phyloP scores from a whole-genome alignment of 1,140 invertebrate genomes.

The Anoplophora glabripennis region DNA sequence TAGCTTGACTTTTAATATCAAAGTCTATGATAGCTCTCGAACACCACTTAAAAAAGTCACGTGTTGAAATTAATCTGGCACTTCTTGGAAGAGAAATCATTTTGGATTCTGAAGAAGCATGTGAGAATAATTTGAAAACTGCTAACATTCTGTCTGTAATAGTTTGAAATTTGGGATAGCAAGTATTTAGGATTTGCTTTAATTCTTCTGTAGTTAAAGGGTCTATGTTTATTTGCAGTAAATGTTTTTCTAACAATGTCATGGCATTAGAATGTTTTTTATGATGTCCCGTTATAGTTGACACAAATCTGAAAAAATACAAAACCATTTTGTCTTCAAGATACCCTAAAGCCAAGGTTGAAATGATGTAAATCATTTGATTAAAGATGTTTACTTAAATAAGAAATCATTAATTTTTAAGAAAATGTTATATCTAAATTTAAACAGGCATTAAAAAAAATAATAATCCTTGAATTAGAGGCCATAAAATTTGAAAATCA shows the following conservation, averaged over 20 bases:
- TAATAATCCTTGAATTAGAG: too few species aligned
- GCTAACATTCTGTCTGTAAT: slow-evolving; percentile 76
- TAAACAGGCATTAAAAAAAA: too few species aligned
- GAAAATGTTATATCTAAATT: too few species aligned
- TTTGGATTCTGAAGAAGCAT: slow-evolving; percentile 57
- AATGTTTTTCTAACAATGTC: slow-evolving; percentile 75
- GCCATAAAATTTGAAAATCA: too few species aligned
- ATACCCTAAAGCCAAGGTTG: too few species aligned
- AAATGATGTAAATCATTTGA: too few species aligned
- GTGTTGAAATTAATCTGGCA: slow-evolving; percentile 69
- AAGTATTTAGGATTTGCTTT: slow-evolving; percentile 60
- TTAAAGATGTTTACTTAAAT: too few species aligned
- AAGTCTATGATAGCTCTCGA: slow-evolving; percentile 71
- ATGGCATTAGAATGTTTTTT: slow-evolving; percentile 63
- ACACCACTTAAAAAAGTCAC: slow-evolving; percentile 94
- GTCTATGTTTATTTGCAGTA: slow-evolving; percentile 78
- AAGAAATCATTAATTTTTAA: too few species aligned
- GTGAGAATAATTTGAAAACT: slow-evolving; percentile 79
- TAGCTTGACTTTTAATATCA: slow-evolving; percentile 69
- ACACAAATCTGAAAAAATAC: slow-evolving; percentile 59
- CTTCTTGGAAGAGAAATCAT: slow-evolving; percentile 47
- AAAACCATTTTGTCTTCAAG: too few species aligned
- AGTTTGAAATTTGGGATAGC: slow-evolving; percentile 72
- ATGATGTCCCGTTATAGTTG: slow-evolving; percentile 57
- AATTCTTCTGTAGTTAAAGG: slow-evolving; percentile 74